Base-by-base conservation (phyloP, 2,888 invertebrate species). In the Rotaria magnacalcarata region DNA sequence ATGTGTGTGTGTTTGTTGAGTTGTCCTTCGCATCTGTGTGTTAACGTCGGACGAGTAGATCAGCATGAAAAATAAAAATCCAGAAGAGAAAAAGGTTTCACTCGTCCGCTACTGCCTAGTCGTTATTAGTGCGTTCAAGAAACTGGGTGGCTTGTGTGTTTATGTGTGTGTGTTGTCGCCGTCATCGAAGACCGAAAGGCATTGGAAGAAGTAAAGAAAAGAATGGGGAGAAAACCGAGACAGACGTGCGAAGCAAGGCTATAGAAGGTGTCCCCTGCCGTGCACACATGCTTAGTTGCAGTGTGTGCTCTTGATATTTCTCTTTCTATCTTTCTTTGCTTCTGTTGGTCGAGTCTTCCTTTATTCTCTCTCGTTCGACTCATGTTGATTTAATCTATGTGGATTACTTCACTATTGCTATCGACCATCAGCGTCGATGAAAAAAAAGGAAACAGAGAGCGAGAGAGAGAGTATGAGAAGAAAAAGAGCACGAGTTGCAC, bases 1-100 rank as follows among this genome's bases (percentile, higher is more conserved):
- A 21, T 67, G 67, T 41, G 67, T 19, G 34, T 60, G 58, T 60
- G 58, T 67, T 67, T 67, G 67, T 41, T 67, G 67, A 41, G 67
- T 67, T 67, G 67, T 67, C 67, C 67, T 67, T 67, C 67, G 67
- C 67, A 67, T 67, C 27, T 67, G 67, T 60, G 60, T 34, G 67
- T 67, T 34, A 41, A 67, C 67, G 67, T 67, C 67, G 67, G 34
- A 34, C 67, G 67, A 67, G 67, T 67, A 67, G 67, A 67, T 67
- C 34, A 67, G 67, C 34, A 67, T 41, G 67, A 16, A 34, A 7
- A 67, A 34, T 19, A 67, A 67, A 60, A 67, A 67, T 4, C 34
- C 14, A 54, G 67, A 34, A 16, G 34, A 34, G 19, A 67, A 67
- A 67, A 67, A 67, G 34, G 67, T 67, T 67, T 67, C 34, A 34